A percentile compares a stretch with the other conserved stretches of the same genome.
Evolutionary conservation across 1,140 invertebrate species (phyloP).

Genomic region (Drosophila orena): DNA sequence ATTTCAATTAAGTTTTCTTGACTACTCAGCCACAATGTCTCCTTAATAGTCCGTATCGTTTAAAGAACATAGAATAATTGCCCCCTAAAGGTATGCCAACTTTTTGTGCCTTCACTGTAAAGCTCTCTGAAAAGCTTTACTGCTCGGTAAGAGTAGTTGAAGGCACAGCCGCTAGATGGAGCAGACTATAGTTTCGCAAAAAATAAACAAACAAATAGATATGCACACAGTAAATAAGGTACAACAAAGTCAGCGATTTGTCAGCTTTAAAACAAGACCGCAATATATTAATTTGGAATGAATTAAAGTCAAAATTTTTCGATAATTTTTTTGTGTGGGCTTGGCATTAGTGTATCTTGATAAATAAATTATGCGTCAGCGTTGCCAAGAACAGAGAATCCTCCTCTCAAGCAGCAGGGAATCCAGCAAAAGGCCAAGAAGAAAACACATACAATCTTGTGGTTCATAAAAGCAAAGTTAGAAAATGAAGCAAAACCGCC

Average conservation of each 20-base stretch:
- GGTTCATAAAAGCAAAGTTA: conserved; percentile 18
- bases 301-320: conserved; percentile 29
- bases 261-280: conserved; percentile 4
- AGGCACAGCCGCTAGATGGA: conserved; percentile 10
- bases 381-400: conserved; percentile 34
- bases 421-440: conserved; percentile 1
- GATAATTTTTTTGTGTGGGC: conserved; percentile 30
- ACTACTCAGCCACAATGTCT: too few species aligned
- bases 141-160: too few species aligned
- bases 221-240: conserved; percentile 6
- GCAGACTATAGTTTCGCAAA: neutral
- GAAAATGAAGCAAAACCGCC: conserved; percentile 23
- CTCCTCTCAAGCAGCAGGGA: conserved; percentile 31
- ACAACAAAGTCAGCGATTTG: neutral
- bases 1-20: too few species aligned
- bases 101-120: conserved; percentile 22
- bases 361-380: conserved; percentile 68
- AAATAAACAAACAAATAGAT: conserved; percentile 3
- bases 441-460: conserved; percentile 11
- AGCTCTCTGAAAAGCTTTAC: conserved; percentile 31
- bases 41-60: too few species aligned
- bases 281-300: conserved; percentile 21
- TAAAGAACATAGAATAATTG: too few species aligned
- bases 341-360: conserved; percentile 23
- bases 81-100: neutral